These are phyloP conservation scores for Diorhabda elongata DNA, from an alignment of 1,140 invertebrate genomes.

Conservation along the genomic window DNA sequence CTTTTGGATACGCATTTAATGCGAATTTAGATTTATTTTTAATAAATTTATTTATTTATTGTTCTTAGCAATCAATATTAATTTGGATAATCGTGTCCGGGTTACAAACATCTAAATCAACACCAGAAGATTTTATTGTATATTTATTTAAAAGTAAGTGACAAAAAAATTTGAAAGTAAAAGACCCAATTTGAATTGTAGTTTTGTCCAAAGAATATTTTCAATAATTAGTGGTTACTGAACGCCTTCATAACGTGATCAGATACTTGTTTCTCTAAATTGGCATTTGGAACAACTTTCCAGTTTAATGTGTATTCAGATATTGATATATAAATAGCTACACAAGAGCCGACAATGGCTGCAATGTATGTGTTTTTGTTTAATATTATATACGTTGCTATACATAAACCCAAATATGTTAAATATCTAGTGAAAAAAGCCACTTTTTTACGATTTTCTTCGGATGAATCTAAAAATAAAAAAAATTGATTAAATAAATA, in stretches of 20 bases:
- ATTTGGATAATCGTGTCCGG: no score
- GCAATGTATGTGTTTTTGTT: slow-evolving; percentile 69
- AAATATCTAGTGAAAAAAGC: slow-evolving; percentile 67
- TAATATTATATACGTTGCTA: slow-evolving; percentile 79
- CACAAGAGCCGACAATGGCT: slow-evolving; percentile 66
- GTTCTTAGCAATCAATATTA: no score
- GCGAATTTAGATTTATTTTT: no score
- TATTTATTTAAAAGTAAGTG: no score
- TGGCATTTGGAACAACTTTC: slow-evolving; percentile 28
- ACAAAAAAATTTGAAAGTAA: no score
- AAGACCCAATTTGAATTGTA: no score
- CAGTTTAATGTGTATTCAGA: slow-evolving; percentile 66
- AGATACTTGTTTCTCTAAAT: slow-evolving; percentile 29
- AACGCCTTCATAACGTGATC: slow-evolving; percentile 23
- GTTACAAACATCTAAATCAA: no score
- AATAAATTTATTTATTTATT: no score
- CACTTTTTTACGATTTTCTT: slow-evolving; percentile 47
- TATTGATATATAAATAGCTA: slow-evolving; percentile 71
- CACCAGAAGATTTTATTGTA: no score
- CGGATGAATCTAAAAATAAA: slow-evolving; percentile 35
- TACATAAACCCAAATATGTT: slow-evolving; percentile 73
- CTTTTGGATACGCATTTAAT: no score
- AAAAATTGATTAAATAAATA: slow-evolving; percentile 16
- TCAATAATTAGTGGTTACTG: no score
- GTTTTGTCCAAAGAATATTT: no score